Percentiles rank a stretch among this genome's conserved stretches.
These are phyloP conservation scores for Octopus sinensis DNA, from an alignment of 1,140 invertebrate species.

Conservation along the genomic window DNA sequence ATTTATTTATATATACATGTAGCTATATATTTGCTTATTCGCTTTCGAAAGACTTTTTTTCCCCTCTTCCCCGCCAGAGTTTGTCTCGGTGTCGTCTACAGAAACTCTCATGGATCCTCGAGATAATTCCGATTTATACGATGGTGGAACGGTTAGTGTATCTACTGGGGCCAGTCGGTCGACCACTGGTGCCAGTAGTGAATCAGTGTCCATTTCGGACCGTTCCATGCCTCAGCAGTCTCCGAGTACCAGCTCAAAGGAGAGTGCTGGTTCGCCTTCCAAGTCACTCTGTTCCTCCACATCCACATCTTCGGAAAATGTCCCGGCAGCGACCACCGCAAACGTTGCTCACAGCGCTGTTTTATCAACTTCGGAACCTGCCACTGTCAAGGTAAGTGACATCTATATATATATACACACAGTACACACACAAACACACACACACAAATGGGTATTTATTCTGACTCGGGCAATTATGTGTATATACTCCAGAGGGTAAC, in stretches of 20 bases:
- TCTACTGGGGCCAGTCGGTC: background rate
- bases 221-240: constrained; percentile 28
- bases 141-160: background rate
- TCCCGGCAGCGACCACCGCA: constrained; percentile 39
- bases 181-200: constrained; percentile 22
- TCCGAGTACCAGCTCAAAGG: constrained; percentile 32
- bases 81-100: too few species aligned
- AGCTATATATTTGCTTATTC: too few species aligned
- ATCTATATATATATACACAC: background rate
- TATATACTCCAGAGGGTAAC: too few species aligned
- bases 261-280: constrained; percentile 58
- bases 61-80: too few species aligned
- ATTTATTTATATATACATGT: too few species aligned
- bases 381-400: background rate
- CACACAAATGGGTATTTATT: background rate
- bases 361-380: background rate
- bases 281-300: constrained; percentile 65
- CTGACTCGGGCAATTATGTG: background rate
- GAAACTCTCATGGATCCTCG: background rate
- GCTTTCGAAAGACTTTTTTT: too few species aligned
- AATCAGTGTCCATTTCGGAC: constrained; percentile 30
- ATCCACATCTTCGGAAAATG: constrained; percentile 66
- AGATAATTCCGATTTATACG: background rate
- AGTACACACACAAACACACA: background rate
- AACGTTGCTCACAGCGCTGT: background rate